Evolutionary conservation across 2,888 invertebrate species (phyloP), one percentile per base, ranked within the genome.

Genomic region (Pseudococcus viburni): DNA sequence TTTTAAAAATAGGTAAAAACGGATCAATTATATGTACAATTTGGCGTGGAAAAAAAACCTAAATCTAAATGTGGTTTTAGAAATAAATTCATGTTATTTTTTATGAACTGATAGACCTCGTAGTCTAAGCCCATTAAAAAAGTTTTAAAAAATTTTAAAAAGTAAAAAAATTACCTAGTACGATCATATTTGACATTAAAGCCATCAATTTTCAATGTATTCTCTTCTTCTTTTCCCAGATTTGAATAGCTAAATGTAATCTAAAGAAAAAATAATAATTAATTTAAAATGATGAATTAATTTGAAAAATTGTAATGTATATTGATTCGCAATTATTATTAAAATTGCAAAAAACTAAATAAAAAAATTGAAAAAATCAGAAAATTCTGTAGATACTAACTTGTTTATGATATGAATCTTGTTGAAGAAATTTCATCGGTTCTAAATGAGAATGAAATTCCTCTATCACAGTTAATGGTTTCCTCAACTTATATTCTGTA

Each of bases 361-460:
- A 33, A 46, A 86, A 59, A 55, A 55, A 55, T 55, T 12, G 17
- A 4, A 86, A 39, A 68, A 2, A 33, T 33, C 3, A 33, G 1
- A 3, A 33, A 33, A 33, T 33, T 33, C 26, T 33, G 3, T 33
- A 33, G 3, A 33, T 33, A 90, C 90, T 92, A 92, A 95, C 96
- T 93, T 96, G 98, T 91, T 97, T 95, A 89, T 94, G 94, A 91
- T 98, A 95, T 26, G 95, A 94, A 90, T 96, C 96, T 89, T 94
- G 93, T 87, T 95, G 94, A 90, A 98, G 94, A 90, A 96, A 95
- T 92, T 96, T 96, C 95, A 98, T 96, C 89, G 96, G 96, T 91
- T 99, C 98, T 90, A 98, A 93, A 92, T 99, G 98, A 0, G 98
- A 99, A 92, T 98, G 98, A 92, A 99, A 98, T 91, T 95, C 95